phyloP scores from a whole-genome alignment of 2,888 invertebrate species.

The Nymphalis urticae region DNA sequence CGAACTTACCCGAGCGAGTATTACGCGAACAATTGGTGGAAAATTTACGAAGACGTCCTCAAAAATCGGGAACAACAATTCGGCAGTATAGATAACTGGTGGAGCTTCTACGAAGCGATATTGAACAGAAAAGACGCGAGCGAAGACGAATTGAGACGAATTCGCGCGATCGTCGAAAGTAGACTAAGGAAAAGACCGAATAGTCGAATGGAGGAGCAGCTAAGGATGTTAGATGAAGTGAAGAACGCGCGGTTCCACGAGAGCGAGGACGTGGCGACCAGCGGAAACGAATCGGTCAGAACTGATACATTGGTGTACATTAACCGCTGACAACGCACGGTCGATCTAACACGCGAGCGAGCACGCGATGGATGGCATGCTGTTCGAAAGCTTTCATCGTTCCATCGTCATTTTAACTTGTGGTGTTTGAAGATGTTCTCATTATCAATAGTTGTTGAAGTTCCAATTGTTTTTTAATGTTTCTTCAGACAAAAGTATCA shows the following conservation, averaged over 20 bases:
- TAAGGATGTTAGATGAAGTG: conserved; percentile 68
- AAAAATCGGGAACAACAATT: conserved; percentile 72
- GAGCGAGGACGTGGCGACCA: conserved; percentile 58
- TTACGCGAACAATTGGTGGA: conserved; percentile 80
- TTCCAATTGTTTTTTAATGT: background rate
- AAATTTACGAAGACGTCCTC: conserved; percentile 72
- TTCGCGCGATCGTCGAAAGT: conserved; percentile 55
- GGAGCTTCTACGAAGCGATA: conserved; percentile 72
- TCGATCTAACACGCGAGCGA: conserved; percentile 42
- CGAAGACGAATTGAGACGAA: conserved; percentile 57
- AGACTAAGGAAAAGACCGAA: conserved; percentile 57
- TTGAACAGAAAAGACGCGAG: conserved; percentile 58
- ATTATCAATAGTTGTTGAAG: conserved; percentile 23
- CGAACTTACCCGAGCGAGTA: conserved; percentile 71
- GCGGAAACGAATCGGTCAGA: conserved; percentile 74
- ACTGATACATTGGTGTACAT: conserved; percentile 43
- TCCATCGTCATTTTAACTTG: conserved; percentile 37
- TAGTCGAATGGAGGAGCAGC: conserved; percentile 69
- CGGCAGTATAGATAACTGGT: conserved; percentile 77
- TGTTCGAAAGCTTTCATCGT: conserved; percentile 32
- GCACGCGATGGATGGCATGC: conserved; percentile 49
- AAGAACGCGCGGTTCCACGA: conserved; percentile 64
- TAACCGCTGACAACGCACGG: conserved; percentile 44
- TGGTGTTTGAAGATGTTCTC: conserved; percentile 41
- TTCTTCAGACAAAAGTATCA: no score